A percentile compares a stretch with the other conserved stretches of the same genome.
Conservation (phyloP, 2,797 vertebrate genomes). For the Bryconaethiops microstoma region DNA sequence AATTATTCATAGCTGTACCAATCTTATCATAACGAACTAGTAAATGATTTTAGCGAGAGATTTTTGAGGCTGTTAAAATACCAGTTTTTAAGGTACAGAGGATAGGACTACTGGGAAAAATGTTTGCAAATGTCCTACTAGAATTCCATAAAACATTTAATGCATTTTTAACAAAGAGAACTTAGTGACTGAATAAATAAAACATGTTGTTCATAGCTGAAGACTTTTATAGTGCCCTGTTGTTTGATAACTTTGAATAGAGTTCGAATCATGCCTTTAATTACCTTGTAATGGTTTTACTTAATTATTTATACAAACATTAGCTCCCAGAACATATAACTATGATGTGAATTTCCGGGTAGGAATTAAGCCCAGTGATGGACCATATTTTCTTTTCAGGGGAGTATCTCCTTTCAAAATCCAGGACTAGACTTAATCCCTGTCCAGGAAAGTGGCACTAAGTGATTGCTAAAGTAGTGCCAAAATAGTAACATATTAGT, state of each 20-base stretch:
- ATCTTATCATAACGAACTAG: too few species aligned
- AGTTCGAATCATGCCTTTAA: slow-evolving; percentile 11
- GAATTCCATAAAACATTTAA: background rate
- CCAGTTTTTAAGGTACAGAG: too few species aligned
- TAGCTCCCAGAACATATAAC: background rate
- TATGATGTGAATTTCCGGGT: background rate
- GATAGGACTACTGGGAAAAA: too few species aligned
- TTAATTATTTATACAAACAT: slow-evolving; percentile 11
- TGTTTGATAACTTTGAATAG: background rate
- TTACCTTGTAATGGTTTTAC: background rate
- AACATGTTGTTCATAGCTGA: background rate
- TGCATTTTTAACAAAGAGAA: background rate
- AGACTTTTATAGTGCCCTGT: background rate
- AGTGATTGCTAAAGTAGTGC: background rate
- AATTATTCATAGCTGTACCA: background rate
- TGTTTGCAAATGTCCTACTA: too few species aligned
- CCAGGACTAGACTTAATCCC: too few species aligned
- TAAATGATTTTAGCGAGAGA: too few species aligned
- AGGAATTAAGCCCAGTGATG: too few species aligned
- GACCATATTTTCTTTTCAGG: too few species aligned
- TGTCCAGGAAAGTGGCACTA: too few species aligned
- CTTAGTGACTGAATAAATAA: background rate
- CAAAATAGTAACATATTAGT: background rate
- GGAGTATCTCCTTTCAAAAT: too few species aligned
- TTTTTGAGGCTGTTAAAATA: too few species aligned